These are phyloP conservation scores for Hystrix cristata DNA, from an alignment of 2,113 vertebrate species.

Conservation along the genomic window DNA sequence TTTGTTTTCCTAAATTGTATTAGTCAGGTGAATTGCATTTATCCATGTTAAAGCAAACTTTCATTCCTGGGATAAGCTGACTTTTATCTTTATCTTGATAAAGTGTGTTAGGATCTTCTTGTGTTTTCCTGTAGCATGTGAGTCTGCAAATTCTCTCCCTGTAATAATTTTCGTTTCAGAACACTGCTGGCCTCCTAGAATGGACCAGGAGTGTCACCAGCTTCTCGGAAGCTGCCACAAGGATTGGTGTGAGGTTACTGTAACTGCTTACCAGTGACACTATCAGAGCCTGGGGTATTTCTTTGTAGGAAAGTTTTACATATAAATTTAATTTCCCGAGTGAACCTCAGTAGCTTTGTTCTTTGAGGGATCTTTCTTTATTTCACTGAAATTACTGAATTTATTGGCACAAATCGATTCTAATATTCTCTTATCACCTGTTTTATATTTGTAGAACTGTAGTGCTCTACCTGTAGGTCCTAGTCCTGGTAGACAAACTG, in stretches of 20 bases:
- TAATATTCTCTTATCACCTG: background rate
- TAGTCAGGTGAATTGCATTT: background rate
- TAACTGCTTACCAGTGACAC: background rate
- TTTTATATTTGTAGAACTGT: background rate
- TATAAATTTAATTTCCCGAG: background rate
- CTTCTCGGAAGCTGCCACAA: no score
- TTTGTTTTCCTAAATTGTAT: background rate
- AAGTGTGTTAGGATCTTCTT: background rate
- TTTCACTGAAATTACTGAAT: background rate
- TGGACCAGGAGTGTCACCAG: accelerated
- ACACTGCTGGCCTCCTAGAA: no score
- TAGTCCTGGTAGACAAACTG: background rate
- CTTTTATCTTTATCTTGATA: background rate
- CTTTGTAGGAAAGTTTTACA: background rate
- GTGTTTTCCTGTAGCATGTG: background rate
- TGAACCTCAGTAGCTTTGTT: background rate
- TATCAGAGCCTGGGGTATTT: background rate
- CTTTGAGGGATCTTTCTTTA: background rate
- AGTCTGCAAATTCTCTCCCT: background rate
- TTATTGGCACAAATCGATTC: background rate
- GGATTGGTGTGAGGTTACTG: no score
- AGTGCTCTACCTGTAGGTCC: no score
- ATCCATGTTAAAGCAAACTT: background rate
- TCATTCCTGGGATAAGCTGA: background rate
- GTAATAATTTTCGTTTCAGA: background rate